phyloP scores from a whole-genome alignment of 1,140 invertebrate genomes.

The Mesaphorura yosii region DNA sequence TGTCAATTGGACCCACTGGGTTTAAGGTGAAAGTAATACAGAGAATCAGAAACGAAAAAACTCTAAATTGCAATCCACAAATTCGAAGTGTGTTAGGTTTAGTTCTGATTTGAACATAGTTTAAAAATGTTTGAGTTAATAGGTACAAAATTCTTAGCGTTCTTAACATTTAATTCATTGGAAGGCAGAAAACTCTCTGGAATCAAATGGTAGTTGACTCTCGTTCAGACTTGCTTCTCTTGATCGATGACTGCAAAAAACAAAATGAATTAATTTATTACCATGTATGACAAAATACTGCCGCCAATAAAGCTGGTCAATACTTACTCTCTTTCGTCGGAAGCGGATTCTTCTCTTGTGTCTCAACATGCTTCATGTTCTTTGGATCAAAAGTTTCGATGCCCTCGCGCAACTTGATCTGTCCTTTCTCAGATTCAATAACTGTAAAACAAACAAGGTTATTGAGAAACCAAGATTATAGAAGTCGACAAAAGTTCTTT shows the following conservation, averaged over 20 bases:
- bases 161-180: no score
- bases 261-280: constrained; percentile 1
- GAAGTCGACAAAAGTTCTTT: background rate
- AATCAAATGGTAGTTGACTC: background rate
- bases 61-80: no score
- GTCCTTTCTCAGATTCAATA: constrained; percentile 74
- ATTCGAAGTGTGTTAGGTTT: no score
- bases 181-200: no score
- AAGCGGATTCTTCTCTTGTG: constrained; percentile 76
- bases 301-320: background rate
- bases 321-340: constrained; percentile 63
- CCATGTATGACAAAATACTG: background rate
- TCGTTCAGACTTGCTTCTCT: constrained; percentile 25
- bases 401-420: constrained; percentile 70
- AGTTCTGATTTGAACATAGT: no score
- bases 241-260: constrained; percentile 22
- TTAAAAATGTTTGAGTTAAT: no score
- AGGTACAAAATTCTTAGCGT: no score
- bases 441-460: constrained; percentile 43
- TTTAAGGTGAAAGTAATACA: no score
- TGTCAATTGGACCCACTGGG: no score
- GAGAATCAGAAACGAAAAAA: no score
- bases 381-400: constrained; percentile 75
- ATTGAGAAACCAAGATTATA: background rate
- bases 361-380: constrained; percentile 78